Evolutionary conservation across 1,140 invertebrate species (phyloP), one percentile per base, ranked within the genome.

Genomic region (Arctopsyche grandis): DNA sequence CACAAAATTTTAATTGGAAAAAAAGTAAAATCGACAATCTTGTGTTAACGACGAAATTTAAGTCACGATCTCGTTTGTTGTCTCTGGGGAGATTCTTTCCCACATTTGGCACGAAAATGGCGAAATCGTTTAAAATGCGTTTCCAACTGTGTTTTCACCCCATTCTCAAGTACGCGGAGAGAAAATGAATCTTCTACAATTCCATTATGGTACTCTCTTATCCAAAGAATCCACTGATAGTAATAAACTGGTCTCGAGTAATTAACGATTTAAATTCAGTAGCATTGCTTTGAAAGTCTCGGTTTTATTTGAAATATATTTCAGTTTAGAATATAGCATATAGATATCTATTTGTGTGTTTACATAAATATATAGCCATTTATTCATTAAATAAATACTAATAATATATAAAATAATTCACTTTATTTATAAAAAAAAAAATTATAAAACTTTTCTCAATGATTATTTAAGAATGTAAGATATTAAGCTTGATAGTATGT

Each of bases 71-170:
- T 60, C 56, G 56, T 60, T 60, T 19, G 29, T 38, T 7, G 29
- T 38, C 29, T 38, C 29, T 38, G 1, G 29, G 29, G 7, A 60
- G 19, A 19, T 21, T n/a, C 56, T 52, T 19, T 52, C 56, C n/a
- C n/a, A 60, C 7, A 60, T 16, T 52, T 52, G 12, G 12, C 48
- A 14, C n/a, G 56, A 9, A 21, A 19, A 19, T 9, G 9, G 16
- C 16, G 56, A 60, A 60, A 60, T 60, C 56, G 56, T 60, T 60
- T 60, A 60, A 60, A 60, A 60, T 60, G 56, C 56, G 56, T 60
- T 52, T 52, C 16, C 48, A 16, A 52, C 48, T 21, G 16, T 60
- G 56, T 60, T 60, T 60, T 9, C 16, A 16, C 56, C n/a, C 16
- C 16, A 19, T 21, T 21, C 56, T 60, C 56, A 19, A 19, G 16